phyloP scores from a whole-genome alignment of 37 sponge, comb jelly and placozoan species.

The Beroe ovata region DNA sequence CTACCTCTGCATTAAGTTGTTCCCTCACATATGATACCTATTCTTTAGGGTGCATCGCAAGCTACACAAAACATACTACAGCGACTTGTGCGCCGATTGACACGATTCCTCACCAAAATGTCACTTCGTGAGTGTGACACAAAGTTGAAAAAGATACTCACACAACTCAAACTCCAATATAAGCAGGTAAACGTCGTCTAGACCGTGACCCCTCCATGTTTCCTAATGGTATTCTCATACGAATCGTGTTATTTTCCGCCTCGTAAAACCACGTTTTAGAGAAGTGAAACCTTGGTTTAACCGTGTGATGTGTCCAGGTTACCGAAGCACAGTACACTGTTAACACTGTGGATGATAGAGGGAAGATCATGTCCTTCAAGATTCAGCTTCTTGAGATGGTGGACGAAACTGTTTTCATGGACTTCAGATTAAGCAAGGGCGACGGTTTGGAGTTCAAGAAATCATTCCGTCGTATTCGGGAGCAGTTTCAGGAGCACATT shows the following conservation, averaged over 20 bases:
- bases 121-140: neutral
- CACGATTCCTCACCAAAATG: slow-evolving; percentile 52
- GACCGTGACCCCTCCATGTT: too few species aligned
- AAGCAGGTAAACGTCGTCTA: slow-evolving; percentile 51
- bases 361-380: slow-evolving; percentile 47
- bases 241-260: too few species aligned
- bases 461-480: slow-evolving; percentile 75
- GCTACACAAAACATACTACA: slow-evolving; percentile 41
- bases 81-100: slow-evolving; percentile 20
- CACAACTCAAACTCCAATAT: slow-evolving; percentile 12
- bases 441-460: slow-evolving; percentile 95
- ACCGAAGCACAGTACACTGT: slow-evolving; percentile 35
- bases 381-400: slow-evolving; percentile 44
- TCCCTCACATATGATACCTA: too few species aligned
- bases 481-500: slow-evolving; percentile 76
- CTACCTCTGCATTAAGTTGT: too few species aligned
- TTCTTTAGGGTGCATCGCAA: slow-evolving; percentile 61
- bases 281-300: too few species aligned
- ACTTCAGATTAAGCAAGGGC: slow-evolving; percentile 73
- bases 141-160: slow-evolving; percentile 5
- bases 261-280: too few species aligned
- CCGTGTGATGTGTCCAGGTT: too few species aligned
- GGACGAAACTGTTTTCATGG: slow-evolving; percentile 20
- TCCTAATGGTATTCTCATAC: too few species aligned
- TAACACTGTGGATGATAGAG: slow-evolving; percentile 6